A percentile compares a stretch with the other conserved stretches of the same genome.
These are phyloP conservation scores for Molanna angustata DNA, from an alignment of 2,888 invertebrate genomes.

Conservation along the genomic window DNA sequence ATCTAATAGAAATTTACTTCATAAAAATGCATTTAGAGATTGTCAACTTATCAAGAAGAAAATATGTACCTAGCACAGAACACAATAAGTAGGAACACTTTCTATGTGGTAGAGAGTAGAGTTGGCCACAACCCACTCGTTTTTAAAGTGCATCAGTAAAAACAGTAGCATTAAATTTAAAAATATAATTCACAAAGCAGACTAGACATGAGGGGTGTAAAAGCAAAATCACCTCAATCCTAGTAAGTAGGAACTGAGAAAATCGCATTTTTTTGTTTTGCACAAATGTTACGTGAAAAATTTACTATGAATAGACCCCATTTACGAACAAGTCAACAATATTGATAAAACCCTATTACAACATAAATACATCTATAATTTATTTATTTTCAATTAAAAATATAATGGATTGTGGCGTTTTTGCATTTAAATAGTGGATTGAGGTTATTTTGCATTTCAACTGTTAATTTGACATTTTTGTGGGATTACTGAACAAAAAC, in stretches of 20 bases:
- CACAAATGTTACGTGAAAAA: neutral
- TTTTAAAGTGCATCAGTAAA: too few species aligned
- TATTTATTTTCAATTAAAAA: constrained; percentile 25
- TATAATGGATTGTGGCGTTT: neutral
- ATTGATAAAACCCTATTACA: neutral
- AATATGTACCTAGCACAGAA: too few species aligned
- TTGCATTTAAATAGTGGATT: neutral
- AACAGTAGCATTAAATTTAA: too few species aligned
- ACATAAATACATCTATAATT: neutral
- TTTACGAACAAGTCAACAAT: neutral
- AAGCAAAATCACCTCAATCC: neutral
- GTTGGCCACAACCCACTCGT: too few species aligned
- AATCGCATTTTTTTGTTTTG: neutral
- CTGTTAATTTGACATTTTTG: neutral
- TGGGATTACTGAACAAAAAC: neutral
- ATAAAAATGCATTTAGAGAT: too few species aligned
- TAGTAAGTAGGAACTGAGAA: neutral
- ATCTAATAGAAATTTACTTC: too few species aligned
- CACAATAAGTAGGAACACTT: too few species aligned
- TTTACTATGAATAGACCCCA: neutral
- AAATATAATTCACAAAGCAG: too few species aligned
- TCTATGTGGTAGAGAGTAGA: too few species aligned
- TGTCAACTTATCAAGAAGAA: too few species aligned
- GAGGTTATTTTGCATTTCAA: neutral
- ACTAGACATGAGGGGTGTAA: neutral